Evolutionary conservation across 1,140 invertebrate species (phyloP), one percentile per base, ranked within the genome.

Genomic region (Cheumatopsyche charites): DNA sequence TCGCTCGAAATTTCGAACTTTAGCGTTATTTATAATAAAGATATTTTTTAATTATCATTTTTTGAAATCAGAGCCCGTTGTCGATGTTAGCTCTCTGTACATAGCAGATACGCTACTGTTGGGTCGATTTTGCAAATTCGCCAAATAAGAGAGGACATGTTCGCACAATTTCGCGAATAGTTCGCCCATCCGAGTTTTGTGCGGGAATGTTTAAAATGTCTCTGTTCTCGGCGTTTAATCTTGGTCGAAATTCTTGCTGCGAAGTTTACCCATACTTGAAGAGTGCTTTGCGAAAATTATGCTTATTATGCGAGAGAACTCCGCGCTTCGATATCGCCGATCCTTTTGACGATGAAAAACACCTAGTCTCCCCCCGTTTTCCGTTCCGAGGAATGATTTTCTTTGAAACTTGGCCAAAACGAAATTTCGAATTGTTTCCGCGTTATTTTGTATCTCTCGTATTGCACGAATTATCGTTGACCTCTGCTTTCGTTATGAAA

Each of bases 221-320:
- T 36, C 9, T 36, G 25, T 42, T 42, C 62, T 43, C 21, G 62
- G 67, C 67, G 58, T 69, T 58, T 58, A 45, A 58, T 69, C 45
- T 55, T 58, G 45, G 49, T 29, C 67, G 45, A 69, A 69, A 47
- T 69, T 69, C 67, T 49, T 21, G 47, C 26, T 23, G n/a, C 62
- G 19, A 65, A 65, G 62, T 65, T 65, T 65, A n/a, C 29, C n/a
- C 62, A 15, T 21, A 17, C 43, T 49, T 15, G 19, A 19, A 36
- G 36, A 42, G 52, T 52, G 68, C 68, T 70, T 70, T 70, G 26
- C 45, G 26, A 70, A 70, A 70, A 70, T 49, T 70, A 70, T 61
- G 68, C 68, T 62, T 70, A 62, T 70, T 70, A 70, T 62, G 52
- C 26, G 45, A 47, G 15, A n/a, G n/a, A n/a, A n/a, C n/a, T 5